These are phyloP conservation scores for Palloptera scutellata DNA, from an alignment of 2,888 invertebrate species.

Conservation along the genomic window DNA sequence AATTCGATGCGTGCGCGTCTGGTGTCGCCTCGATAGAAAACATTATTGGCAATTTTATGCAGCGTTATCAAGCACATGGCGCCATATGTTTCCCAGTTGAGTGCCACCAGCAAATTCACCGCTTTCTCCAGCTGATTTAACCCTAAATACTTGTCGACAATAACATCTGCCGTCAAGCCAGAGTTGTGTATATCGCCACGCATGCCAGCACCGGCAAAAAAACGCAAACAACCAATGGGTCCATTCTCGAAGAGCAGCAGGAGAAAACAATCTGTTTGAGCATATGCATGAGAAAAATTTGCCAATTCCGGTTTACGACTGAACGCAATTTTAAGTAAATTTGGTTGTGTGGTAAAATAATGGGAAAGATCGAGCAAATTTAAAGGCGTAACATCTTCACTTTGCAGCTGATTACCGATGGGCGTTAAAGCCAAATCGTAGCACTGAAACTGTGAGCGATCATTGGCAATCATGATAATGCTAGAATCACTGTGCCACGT, in stretches of 20 bases:
- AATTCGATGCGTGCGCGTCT: conserved; percentile 64
- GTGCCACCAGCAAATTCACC: conserved; percentile 70
- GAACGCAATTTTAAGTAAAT: conserved; percentile 69
- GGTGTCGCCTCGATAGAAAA: conserved; percentile 60
- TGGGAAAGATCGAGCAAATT: conserved; percentile 72
- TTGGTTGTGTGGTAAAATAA: conserved; percentile 66
- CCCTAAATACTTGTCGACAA: conserved; percentile 73
- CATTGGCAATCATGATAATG: conserved; percentile 73
- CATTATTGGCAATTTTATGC: conserved; percentile 75
- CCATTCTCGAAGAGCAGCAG: conserved; percentile 71
- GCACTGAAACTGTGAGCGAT: conserved; percentile 77
- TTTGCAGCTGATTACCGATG: conserved; percentile 72
- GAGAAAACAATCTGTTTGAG: conserved; percentile 67
- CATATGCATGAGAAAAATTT: conserved; percentile 56
- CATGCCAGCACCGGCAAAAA: conserved; percentile 66
- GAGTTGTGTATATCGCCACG: conserved; percentile 64
- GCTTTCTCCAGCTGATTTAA: conserved; percentile 74
- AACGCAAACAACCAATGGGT: conserved; percentile 68
- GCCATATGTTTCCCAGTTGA: conserved; percentile 84
- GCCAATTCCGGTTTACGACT: conserved; percentile 67
- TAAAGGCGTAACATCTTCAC: conserved; percentile 71
- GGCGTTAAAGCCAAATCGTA: conserved; percentile 77
- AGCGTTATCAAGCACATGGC: conserved; percentile 78
- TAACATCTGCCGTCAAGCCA: conserved; percentile 69
- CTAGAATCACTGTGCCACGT: conserved; percentile 79